Percentiles rank a stretch among this genome's conserved stretches.
Conservation (phyloP, 2,113 vertebrate genomes). For the Chinchilla lanigera region DNA sequence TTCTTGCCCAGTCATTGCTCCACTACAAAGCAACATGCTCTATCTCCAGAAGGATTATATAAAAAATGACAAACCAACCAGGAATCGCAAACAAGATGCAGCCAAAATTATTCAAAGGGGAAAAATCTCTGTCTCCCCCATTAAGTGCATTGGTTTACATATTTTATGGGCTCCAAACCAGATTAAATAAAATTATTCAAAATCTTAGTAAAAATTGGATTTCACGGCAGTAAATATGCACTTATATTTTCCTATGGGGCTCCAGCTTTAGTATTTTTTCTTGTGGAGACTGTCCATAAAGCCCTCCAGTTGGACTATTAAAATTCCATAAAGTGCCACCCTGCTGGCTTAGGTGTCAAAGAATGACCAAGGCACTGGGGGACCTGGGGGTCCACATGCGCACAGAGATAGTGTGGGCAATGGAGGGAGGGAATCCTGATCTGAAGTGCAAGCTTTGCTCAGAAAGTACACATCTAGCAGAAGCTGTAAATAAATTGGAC, state of each 20-base stretch:
- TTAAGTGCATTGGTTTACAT: background rate
- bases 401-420: background rate
- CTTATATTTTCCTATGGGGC: background rate
- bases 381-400: background rate
- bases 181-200: background rate
- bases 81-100: constrained; percentile 15
- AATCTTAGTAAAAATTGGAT: background rate
- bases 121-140: fast-evolving
- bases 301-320: constrained; percentile 48
- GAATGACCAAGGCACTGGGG: background rate
- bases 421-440: background rate
- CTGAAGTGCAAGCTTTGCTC: constrained; percentile 37
- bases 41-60: background rate
- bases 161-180: background rate
- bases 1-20: background rate
- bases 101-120: constrained; percentile 11
- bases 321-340: background rate
- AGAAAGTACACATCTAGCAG: constrained; percentile 80
- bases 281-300: background rate
- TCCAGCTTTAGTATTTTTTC: background rate
- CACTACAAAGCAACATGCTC: background rate
- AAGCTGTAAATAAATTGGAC: constrained; percentile 82
- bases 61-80: constrained; percentile 37
- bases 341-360: background rate
- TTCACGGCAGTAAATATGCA: background rate